These are phyloP conservation scores for Malthinus seriepunctatus DNA, from an alignment of 2,888 invertebrate genomes.

Conservation along the genomic window DNA sequence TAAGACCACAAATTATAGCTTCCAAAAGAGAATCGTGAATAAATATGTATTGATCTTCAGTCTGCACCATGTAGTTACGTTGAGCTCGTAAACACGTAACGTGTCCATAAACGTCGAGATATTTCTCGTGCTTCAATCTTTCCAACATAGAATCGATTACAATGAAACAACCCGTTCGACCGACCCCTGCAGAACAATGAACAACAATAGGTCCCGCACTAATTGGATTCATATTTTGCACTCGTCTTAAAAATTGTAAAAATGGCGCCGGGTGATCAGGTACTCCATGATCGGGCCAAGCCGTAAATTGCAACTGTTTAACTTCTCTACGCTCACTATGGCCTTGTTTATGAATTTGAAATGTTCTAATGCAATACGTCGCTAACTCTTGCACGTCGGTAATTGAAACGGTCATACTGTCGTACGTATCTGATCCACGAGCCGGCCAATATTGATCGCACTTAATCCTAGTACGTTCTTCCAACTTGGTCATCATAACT, in stretches of 20 bases:
- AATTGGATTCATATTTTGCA: slow-evolving; percentile 85
- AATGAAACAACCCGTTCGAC: slow-evolving; percentile 82
- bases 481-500: slow-evolving; percentile 99
- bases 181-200: slow-evolving; percentile 80
- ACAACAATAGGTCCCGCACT: slow-evolving; percentile 95
- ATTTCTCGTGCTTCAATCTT: slow-evolving; percentile 94
- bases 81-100: slow-evolving; percentile 97
- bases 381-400: slow-evolving; percentile 96
- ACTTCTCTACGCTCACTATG: slow-evolving; percentile 89
- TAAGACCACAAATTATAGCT: slow-evolving; percentile 94
- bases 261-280: slow-evolving; percentile 99
- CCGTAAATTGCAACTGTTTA: slow-evolving; percentile 97
- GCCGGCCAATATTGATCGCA: slow-evolving; percentile 99
- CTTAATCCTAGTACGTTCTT: slow-evolving; percentile 94
- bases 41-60: slow-evolving; percentile 99
- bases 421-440: slow-evolving; percentile 93
- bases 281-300: slow-evolving; percentile 99
- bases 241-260: slow-evolving; percentile 93
- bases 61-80: slow-evolving; percentile 99
- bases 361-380: slow-evolving; percentile 97
- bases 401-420: slow-evolving; percentile 91
- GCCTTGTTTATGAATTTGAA: slow-evolving; percentile 83
- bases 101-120: slow-evolving; percentile 98
- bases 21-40: slow-evolving; percentile 98
- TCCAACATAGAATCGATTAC: slow-evolving; percentile 99